A percentile compares a stretch with the other conserved stretches of the same genome.
Conservation (phyloP, 1,140 invertebrate species). For the Camponotus vicinus region DNA sequence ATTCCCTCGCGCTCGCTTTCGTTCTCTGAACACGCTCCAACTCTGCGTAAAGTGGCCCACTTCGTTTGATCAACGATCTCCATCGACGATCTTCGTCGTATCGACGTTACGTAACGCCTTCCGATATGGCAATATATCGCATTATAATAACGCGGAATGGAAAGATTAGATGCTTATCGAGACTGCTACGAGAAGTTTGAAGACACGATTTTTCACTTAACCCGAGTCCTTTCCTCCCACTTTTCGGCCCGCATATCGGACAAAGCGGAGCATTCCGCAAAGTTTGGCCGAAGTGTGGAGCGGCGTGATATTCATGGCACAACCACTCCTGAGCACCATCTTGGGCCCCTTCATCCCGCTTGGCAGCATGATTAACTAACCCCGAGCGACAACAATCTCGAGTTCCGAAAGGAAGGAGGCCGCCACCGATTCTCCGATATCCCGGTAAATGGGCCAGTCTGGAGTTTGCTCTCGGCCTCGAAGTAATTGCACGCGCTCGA, state of each 20-base stretch:
- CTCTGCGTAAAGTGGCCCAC: slow-evolving; percentile 47
- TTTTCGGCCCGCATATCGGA: slow-evolving; percentile 35
- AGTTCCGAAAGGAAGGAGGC: slow-evolving; percentile 74
- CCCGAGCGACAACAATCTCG: slow-evolving; percentile 75
- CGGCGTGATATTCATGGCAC: slow-evolving; percentile 51
- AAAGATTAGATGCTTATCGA: slow-evolving; percentile 37
- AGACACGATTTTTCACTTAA: slow-evolving; percentile 58
- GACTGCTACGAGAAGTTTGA: neutral
- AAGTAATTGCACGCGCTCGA: slow-evolving; percentile 78
- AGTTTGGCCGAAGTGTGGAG: slow-evolving; percentile 51
- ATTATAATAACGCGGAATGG: slow-evolving; percentile 34
- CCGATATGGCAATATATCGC: slow-evolving; percentile 22
- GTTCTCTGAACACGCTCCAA: slow-evolving; percentile 48
- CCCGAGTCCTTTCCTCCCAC: slow-evolving; percentile 5
- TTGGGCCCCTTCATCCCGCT: slow-evolving; percentile 41
- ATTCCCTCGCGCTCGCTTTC: slow-evolving; percentile 26
- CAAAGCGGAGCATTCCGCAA: slow-evolving; percentile 59
- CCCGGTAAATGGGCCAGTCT: slow-evolving; percentile 64
- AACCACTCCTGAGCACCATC: slow-evolving; percentile 27
- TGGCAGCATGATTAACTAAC: slow-evolving; percentile 72
- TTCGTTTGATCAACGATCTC: slow-evolving; percentile 28
- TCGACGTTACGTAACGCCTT: slow-evolving; percentile 27
- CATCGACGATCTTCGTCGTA: neutral
- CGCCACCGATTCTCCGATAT: slow-evolving; percentile 66
- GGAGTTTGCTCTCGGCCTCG: slow-evolving; percentile 66